These are phyloP conservation scores for Muschampia staudingeri DNA, from an alignment of 2,888 invertebrate species.

Conservation along the genomic window DNA sequence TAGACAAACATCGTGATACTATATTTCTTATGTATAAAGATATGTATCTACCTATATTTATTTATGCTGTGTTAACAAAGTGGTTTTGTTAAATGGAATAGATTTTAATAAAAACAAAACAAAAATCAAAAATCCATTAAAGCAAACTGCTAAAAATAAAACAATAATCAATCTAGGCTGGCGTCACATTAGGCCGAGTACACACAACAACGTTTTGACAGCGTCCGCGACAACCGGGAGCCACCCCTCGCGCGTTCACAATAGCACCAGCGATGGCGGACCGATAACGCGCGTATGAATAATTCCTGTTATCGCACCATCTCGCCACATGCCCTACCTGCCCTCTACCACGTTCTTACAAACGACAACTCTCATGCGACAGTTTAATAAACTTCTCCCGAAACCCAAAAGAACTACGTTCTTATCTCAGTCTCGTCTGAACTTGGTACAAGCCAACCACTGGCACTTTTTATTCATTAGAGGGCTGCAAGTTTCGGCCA, in stretches of 20 bases:
- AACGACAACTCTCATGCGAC: constrained; percentile 75
- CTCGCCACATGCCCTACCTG: constrained; percentile 91
- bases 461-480: constrained; percentile 88
- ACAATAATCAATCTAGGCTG: constrained; percentile 86
- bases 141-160: constrained; percentile 72
- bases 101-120: not conserved
- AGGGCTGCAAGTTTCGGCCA: constrained; percentile 87
- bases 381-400: constrained; percentile 63
- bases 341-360: constrained; percentile 83
- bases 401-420: constrained; percentile 53
- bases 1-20: no score
- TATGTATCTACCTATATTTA: no score
- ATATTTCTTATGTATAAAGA: no score
- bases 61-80: no score
- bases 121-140: constrained; percentile 32
- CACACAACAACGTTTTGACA: constrained; percentile 89
- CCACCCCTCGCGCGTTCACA: constrained; percentile 88
- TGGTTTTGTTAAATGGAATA: no score
- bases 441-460: constrained; percentile 81
- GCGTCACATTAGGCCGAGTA: constrained; percentile 84
- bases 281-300: constrained; percentile 91
- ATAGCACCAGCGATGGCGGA: constrained; percentile 89
- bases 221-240: constrained; percentile 86
- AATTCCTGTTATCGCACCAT: constrained; percentile 90
- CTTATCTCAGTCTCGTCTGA: constrained; percentile 56